Conservation (phyloP, 1,140 invertebrate genomes). For the Cydia pomonella region DNA sequence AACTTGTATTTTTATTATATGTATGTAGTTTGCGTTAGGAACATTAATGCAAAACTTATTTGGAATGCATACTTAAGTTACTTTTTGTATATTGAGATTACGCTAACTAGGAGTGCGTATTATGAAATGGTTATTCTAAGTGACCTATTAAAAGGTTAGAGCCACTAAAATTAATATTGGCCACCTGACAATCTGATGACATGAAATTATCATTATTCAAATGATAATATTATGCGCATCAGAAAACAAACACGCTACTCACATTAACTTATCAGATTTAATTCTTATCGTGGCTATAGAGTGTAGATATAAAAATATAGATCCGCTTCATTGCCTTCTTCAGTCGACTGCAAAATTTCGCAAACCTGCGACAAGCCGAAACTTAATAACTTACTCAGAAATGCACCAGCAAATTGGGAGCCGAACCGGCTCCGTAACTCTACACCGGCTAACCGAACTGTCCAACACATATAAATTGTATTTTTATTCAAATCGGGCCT, state of each 20-base stretch:
- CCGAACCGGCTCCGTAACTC: slow-evolving; percentile 74
- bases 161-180: neutral
- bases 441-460: slow-evolving; percentile 69
- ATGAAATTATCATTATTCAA: slow-evolving; percentile 14
- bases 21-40: too few species aligned
- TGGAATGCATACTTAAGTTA: neutral
- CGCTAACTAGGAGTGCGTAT: neutral
- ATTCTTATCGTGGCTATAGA: neutral
- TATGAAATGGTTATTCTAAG: neutral
- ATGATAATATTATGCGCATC: slow-evolving; percentile 21
- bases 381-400: slow-evolving; percentile 81
- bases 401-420: slow-evolving; percentile 78
- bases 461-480: slow-evolving; percentile 78
- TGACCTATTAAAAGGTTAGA: neutral
- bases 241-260: slow-evolving; percentile 13
- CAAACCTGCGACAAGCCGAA: slow-evolving; percentile 77
- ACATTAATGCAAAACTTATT: too few species aligned
- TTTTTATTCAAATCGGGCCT: slow-evolving; percentile 79
- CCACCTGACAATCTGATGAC: neutral
- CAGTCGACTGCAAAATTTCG: slow-evolving; percentile 73
- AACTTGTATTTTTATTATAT: too few species aligned
- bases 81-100: neutral
- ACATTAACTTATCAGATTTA: slow-evolving; percentile 7
- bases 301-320: slow-evolving; percentile 19
- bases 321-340: slow-evolving; percentile 39